These are phyloP conservation scores for Macrotrachela quadricornifera DNA, from an alignment of 1,140 invertebrate genomes.

Conservation along the genomic window DNA sequence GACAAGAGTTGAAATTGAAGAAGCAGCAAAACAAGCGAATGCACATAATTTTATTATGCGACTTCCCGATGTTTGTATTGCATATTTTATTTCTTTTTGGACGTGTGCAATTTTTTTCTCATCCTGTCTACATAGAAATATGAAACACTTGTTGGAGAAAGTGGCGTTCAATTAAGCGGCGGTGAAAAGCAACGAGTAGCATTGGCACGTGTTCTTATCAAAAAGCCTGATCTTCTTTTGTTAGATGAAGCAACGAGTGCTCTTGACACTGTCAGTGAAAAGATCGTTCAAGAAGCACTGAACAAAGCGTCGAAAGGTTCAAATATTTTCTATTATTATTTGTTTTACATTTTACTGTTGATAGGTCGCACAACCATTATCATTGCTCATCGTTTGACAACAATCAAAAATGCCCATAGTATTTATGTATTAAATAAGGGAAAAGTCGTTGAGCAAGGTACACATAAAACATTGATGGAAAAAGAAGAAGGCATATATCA, in stretches of 20 bases:
- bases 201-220: slow-evolving; percentile 25
- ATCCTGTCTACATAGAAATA: too few relatives aligned
- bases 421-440: slow-evolving; percentile 73
- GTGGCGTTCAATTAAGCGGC: slow-evolving; percentile 6
- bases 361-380: too few relatives aligned
- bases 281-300: slow-evolving; percentile 19
- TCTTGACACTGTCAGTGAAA: slow-evolving; percentile 17
- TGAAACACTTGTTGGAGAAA: slow-evolving; percentile 34
- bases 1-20: too few relatives aligned
- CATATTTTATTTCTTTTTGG: too few relatives aligned
- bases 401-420: slow-evolving; percentile 71
- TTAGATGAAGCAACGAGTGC: slow-evolving; percentile 44
- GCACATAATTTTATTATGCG: too few relatives aligned
- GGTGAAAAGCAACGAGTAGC: slow-evolving; percentile 9
- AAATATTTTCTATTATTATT: slow-evolving; percentile 27
- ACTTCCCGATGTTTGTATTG: too few relatives aligned
- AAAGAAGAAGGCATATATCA: too few relatives aligned
- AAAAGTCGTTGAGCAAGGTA: slow-evolving; percentile 60
- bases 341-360: too few relatives aligned
- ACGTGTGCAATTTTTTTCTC: too few relatives aligned
- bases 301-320: slow-evolving; percentile 22
- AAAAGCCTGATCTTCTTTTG: slow-evolving; percentile 23
- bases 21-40: too few relatives aligned
- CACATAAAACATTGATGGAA: slow-evolving; percentile 3
- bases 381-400: too few relatives aligned